A percentile compares a stretch with the other conserved stretches of the same genome.
Conservation (phyloP, 2,113 vertebrate genomes). For the Willisornis vidua region DNA sequence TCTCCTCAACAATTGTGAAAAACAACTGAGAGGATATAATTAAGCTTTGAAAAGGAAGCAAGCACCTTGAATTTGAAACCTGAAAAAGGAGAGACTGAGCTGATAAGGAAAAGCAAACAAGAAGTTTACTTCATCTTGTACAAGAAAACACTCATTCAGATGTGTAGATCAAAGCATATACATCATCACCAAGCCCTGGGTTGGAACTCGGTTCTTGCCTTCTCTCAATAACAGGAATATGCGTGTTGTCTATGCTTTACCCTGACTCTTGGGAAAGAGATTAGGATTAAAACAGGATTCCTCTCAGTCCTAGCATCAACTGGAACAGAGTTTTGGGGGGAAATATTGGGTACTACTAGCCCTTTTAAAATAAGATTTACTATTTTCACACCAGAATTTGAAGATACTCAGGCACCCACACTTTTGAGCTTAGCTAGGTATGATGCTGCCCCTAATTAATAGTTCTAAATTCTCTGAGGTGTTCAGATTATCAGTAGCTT, state of each 20-base stretch:
- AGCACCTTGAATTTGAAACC: not conserved
- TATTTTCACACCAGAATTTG: not conserved
- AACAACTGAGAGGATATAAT: not conserved
- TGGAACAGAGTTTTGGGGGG: not conserved
- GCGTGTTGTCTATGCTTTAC: not conserved
- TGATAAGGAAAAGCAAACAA: not conserved
- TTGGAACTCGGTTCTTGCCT: not conserved
- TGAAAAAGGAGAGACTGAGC: not conserved
- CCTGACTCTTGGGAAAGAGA: not conserved
- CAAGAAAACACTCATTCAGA: not conserved
- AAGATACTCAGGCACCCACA: not conserved
- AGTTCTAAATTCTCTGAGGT: not conserved
- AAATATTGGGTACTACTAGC: not conserved
- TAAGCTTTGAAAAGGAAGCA: not conserved
- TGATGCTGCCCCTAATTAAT: not conserved
- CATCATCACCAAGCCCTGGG: not conserved
- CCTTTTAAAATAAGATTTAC: not conserved
- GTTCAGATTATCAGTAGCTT: not conserved
- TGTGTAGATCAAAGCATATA: not conserved
- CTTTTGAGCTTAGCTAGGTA: not conserved
- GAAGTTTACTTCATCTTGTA: not conserved
- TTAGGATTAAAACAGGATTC: not conserved
- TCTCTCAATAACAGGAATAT: not conserved
- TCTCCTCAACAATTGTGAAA: not conserved
- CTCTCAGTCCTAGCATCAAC: not conserved